Conservation (phyloP, 2,797 vertebrate species). For the Cirrhinus molitorella region DNA sequence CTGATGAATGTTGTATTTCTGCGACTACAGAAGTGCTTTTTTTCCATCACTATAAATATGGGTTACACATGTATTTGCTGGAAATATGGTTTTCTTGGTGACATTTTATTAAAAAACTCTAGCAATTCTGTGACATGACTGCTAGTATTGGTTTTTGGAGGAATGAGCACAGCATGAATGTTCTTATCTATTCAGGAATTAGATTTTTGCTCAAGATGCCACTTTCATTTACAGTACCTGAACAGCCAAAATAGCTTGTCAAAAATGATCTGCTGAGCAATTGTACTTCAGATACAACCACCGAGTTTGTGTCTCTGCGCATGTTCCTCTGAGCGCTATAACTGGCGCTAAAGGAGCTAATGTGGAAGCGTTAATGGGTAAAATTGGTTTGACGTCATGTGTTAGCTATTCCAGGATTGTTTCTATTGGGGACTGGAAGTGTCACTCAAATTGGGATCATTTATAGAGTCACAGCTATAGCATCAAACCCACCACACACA, state of each 20-base stretch:
- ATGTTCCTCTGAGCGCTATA: not conserved
- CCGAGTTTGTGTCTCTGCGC: not conserved
- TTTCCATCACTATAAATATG: not conserved
- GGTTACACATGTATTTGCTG: not conserved
- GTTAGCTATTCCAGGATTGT: constrained; percentile 39
- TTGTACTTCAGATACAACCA: not conserved
- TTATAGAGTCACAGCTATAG: constrained; percentile 11
- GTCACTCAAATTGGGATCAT: constrained; percentile 22
- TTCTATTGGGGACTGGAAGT: constrained; percentile 6
- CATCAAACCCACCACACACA: not conserved
- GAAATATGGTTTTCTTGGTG: not conserved
- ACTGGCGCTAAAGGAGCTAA: not conserved
- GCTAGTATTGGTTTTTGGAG: too few relatives aligned
- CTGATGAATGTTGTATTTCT: not conserved
- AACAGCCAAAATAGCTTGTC: not conserved
- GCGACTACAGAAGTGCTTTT: not conserved
- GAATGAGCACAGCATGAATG: not conserved
- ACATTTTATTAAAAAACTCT: not conserved
- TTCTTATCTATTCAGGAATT: not conserved
- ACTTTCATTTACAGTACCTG: too few relatives aligned
- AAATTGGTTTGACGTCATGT: not conserved
- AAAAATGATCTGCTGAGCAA: not conserved
- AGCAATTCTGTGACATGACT: not conserved
- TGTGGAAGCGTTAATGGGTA: not conserved
- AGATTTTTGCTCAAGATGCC: too few relatives aligned